Conservation (phyloP, 2,113 vertebrate species). For the Dipodomys stephensi region DNA sequence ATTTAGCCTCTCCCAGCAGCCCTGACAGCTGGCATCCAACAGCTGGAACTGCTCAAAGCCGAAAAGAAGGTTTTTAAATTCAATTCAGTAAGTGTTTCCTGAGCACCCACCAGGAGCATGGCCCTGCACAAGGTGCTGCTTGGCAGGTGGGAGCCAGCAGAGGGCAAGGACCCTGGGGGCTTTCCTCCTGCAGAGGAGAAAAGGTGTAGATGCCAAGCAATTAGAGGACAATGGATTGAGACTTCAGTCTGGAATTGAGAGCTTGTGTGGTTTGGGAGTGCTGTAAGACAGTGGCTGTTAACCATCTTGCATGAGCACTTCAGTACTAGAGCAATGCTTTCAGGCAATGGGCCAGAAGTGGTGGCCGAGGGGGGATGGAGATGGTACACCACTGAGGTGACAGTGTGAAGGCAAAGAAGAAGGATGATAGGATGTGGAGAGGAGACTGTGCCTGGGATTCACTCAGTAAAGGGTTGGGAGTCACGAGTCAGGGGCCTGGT, state of each 20-base stretch:
- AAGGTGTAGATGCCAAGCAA: slow-evolving; percentile 58
- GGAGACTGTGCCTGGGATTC: background rate
- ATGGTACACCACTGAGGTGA: background rate
- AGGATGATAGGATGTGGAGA: background rate
- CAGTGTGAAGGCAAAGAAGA: background rate
- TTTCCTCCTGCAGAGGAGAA: slow-evolving; percentile 58
- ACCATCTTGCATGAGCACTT: background rate
- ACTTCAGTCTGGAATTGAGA: background rate
- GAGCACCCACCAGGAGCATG: slow-evolving; percentile 69
- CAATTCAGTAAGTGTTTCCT: slow-evolving; percentile 70
- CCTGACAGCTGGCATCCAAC: slow-evolving; percentile 76
- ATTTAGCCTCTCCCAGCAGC: slow-evolving; percentile 53
- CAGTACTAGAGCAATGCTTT: rapidly evolving
- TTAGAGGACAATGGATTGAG: slow-evolving; percentile 68
- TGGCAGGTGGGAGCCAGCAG: slow-evolving; percentile 57
- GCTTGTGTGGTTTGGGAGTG: background rate
- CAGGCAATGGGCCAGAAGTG: background rate
- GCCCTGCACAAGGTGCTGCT: slow-evolving; percentile 51
- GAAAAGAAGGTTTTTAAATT: slow-evolving; percentile 73
- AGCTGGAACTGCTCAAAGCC: slow-evolving; percentile 69
- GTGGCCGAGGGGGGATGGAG: background rate
- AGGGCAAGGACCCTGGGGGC: slow-evolving; percentile 36
- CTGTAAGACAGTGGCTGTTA: background rate
- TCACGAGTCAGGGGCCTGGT: too few species aligned
- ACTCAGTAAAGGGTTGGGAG: background rate